Evolutionary conservation across 2,888 invertebrate genomes (phyloP).

Genomic region (Nymphalis polychloros): DNA sequence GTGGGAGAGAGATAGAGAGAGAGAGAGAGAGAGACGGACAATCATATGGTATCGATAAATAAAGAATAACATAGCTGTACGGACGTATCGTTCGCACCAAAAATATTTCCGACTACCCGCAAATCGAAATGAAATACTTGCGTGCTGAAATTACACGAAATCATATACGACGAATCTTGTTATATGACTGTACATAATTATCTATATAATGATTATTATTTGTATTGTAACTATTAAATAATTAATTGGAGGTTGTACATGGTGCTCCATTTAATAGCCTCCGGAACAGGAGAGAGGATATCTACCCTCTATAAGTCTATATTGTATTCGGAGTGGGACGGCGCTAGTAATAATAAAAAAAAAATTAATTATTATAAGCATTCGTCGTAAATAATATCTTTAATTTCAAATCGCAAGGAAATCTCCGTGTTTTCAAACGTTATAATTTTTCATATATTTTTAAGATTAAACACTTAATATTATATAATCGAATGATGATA

Average conservation of each 20-base stretch:
- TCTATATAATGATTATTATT: too few species aligned
- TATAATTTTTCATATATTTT: background rate
- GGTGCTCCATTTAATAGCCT: too few species aligned
- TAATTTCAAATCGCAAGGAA: conserved; percentile 9
- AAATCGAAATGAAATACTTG: background rate
- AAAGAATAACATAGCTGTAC: background rate
- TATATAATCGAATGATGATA: background rate
- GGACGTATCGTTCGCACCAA: background rate
- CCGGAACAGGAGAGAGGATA: background rate
- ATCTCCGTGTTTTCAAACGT: background rate
- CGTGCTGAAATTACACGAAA: background rate
- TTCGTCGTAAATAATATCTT: background rate
- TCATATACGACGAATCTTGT: background rate
- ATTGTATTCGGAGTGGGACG: background rate
- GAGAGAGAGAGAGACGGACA: too few species aligned
- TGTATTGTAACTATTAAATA: background rate
- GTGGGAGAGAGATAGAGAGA: too few species aligned
- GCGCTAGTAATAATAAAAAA: background rate
- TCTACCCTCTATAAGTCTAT: background rate
- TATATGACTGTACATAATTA: background rate
- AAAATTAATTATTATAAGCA: background rate
- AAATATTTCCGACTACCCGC: background rate
- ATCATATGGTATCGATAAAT: background rate
- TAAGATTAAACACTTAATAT: background rate
- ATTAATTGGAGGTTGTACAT: too few species aligned